Evolutionary conservation across 2,113 vertebrate genomes (phyloP).

Genomic region (Rhinogobius similis): DNA sequence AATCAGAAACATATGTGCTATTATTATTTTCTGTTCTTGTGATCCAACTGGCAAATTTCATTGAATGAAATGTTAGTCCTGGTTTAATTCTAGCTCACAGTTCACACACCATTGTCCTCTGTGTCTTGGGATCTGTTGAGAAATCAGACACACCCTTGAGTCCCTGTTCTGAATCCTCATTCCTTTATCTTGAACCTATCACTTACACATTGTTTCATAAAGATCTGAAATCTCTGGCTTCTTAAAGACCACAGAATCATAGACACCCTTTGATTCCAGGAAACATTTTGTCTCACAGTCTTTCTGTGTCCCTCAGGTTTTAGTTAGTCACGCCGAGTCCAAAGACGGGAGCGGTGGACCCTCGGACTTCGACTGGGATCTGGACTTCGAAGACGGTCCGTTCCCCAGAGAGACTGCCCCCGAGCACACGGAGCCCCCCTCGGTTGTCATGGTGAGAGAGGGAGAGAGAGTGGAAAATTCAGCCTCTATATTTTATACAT

Average conservation of each 20-base stretch:
- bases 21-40: neutral
- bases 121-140: slow-evolving; percentile 37
- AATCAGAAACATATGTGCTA: neutral
- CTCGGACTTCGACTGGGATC: slow-evolving; percentile 79
- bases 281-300: slow-evolving; percentile 3
- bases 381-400: slow-evolving; percentile 83
- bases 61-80: neutral
- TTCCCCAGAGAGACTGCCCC: slow-evolving; percentile 78
- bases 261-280: slow-evolving; percentile 16
- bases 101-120: slow-evolving; percentile 24
- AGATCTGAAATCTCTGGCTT: slow-evolving; percentile 11
- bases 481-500: slow-evolving; percentile 35
- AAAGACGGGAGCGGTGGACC: slow-evolving; percentile 84
- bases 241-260: slow-evolving; percentile 11
- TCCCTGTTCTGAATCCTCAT: slow-evolving; percentile 53
- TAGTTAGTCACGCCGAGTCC: slow-evolving; percentile 80
- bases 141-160: slow-evolving; percentile 43
- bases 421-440: slow-evolving; percentile 29
- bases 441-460: slow-evolving; percentile 56
- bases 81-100: neutral
- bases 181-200: slow-evolving; percentile 48
- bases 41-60: neutral
- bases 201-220: slow-evolving; percentile 46
- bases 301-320: slow-evolving; percentile 78
- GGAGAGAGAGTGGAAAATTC: slow-evolving; percentile 16